phyloP scores from a whole-genome alignment of 2,888 invertebrate genomes.

The Ceramica pisi region DNA sequence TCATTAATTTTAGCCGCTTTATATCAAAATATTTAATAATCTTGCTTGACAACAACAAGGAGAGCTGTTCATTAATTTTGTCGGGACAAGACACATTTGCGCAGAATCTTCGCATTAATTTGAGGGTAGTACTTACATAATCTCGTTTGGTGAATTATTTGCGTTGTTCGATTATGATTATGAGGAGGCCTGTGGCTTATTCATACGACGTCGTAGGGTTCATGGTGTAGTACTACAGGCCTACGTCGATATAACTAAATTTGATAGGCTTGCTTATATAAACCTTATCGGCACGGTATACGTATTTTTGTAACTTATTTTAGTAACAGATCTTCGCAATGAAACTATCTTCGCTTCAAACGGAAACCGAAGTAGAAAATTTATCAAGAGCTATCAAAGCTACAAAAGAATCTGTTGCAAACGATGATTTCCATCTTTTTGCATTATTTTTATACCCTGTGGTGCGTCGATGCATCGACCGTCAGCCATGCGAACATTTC shows the following conservation, averaged over 20 bases:
- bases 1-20: constrained; percentile 28
- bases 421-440: neutral
- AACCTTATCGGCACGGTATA: neutral
- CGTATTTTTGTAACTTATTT: neutral
- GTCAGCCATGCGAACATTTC: constrained; percentile 9
- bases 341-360: neutral
- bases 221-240: neutral
- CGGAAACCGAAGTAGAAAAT: neutral
- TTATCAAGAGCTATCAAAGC: neutral
- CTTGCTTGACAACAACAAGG: constrained; percentile 24
- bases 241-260: neutral
- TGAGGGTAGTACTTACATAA: constrained; percentile 40
- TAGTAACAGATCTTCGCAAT: neutral
- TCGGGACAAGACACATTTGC: constrained; percentile 35
- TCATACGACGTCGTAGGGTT: constrained; percentile 19
- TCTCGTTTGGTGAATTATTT: constrained; percentile 54
- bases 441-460: neutral
- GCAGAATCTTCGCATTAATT: constrained; percentile 43
- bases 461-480: constrained; percentile 5
- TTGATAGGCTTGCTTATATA: neutral
- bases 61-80: constrained; percentile 45
- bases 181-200: constrained; percentile 6
- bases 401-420: neutral
- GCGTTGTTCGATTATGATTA: constrained; percentile 28
- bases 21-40: constrained; percentile 20